Base-by-base conservation (phyloP, 2,888 invertebrate species). In the Microplitis manilae region DNA sequence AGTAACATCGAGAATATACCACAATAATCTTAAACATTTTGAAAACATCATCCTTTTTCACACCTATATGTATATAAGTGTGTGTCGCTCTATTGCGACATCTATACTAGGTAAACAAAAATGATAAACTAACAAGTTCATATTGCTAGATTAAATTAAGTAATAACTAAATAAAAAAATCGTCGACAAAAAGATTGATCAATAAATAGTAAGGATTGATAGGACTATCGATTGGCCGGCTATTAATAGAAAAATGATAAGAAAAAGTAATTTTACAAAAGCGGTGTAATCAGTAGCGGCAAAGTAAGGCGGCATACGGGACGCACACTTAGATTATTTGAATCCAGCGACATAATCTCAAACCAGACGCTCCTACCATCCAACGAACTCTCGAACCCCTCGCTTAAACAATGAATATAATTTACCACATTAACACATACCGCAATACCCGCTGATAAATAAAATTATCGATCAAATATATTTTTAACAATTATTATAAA, bases 351-450 rank as follows among this genome's bases (percentile, higher is more conserved):
- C 83, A 80, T 85, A 90, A 87, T 84, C 90, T 90, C 89, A 87
- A 88, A 89, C 85, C 89, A 86, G 90, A 86, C 86, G 79, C 77
- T 78, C 68, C 61, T 81, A 75, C 77, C 75, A 79, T 79, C 79
- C 83, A 77, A 81, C 83, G 90, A 91, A 93, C 93, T 94, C 93
- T 93, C 93, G 92, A 93, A 93, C 92, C 93, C 93, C 94, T 93
- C 93, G 91, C 90, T 89, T 86, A 83, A 85, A 50, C 50, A 50
- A 50, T 50, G 1, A 50, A 50, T 50, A 50, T 50, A 9, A 50
- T 50, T 50, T 50, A 50, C 50, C 50, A 50, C 50, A 50, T 8
- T 50, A 8, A 50, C 50, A 8, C 50, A 13, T 13, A 8, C 9
- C 50, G 8, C 30, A 61, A 61, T 6, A 20, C 40, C 15, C 5